Base-by-base conservation (phyloP, 2,797 vertebrate species). In the Betta splendens region DNA sequence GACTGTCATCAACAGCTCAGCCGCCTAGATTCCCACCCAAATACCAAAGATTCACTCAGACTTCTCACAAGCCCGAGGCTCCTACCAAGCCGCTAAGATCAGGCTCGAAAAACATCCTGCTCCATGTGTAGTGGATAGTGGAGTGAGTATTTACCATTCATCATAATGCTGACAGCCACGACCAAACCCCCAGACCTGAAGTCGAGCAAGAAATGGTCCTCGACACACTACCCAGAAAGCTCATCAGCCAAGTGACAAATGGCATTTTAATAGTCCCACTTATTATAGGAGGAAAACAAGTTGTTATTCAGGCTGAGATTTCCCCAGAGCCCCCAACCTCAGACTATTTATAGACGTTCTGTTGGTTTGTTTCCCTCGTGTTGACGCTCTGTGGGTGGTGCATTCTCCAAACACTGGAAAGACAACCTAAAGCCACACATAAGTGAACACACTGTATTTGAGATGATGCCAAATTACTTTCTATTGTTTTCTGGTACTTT, bases 291-390 rank as follows among this genome's bases (percentile, higher is more conserved):
- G 80, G 64, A 88, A 88, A 89, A 87, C 79, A 85, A 84, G 78
- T 80, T 85, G 83, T 88, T 89, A 80, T 88, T 84, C 77, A 83
- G 78, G 62, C 72, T 72, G 75, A 79, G 79, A 80, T 80, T 84
- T 79, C 87, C 81, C 85, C 53, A 58, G 85, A 84, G 87, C 61
- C 49, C 43, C 62, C 26, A 76, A 85, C 81, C 79, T 84, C 84
- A 82, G 67, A 85, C 80, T 88, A 89, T 90, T 87, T 84, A 85
- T 87, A 89, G 79, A 63, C 50, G 75, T 79, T 84, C 75, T 61
- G 76, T 84, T 80, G 63, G 63, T 64, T 61, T 4, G 64, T 72
- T 77, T 82, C 79, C 75, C 77, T 71, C 42, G 71, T 80, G 78
- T 75, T 72, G 77, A 66, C 25, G 45, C 72, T 77, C 66, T 73